Conservation (phyloP, 2,888 invertebrate genomes). For the Pegoplata infirma region DNA sequence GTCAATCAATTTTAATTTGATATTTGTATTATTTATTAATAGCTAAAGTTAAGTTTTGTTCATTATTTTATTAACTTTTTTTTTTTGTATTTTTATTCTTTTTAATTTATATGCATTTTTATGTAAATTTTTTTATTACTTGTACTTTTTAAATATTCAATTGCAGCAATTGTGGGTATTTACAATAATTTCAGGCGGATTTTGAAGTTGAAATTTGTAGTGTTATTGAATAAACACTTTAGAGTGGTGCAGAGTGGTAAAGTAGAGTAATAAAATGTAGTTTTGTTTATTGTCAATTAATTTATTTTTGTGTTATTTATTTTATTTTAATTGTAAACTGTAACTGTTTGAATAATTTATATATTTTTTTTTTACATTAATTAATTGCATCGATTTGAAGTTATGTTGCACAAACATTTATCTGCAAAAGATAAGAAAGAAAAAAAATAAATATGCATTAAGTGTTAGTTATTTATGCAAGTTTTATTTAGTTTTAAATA, state of each 20-base stretch:
- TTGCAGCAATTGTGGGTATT: too few relatives aligned
- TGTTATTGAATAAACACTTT: too few relatives aligned
- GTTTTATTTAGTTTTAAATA: conserved; percentile 31
- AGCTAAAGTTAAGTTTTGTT: conserved; percentile 37
- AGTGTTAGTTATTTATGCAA: conserved; percentile 40
- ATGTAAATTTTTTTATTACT: conserved; percentile 41
- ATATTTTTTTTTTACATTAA: conserved; percentile 25
- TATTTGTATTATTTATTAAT: conserved; percentile 61
- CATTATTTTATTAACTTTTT: conserved; percentile 20
- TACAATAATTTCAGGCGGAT: conserved; percentile 6
- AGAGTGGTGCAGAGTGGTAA: too few relatives aligned
- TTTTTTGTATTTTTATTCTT: conserved; percentile 7
- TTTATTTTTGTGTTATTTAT: conserved; percentile 28
- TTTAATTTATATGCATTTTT: conserved; percentile 33
- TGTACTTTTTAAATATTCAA: too few relatives aligned
- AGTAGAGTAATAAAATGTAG: neutral
- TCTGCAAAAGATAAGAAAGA: conserved; percentile 52
- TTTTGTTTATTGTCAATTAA: conserved; percentile 38
- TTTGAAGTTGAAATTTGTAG: conserved; percentile 21
- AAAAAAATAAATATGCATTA: conserved; percentile 37
- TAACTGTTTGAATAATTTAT: conserved; percentile 36
- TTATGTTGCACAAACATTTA: conserved; percentile 28
- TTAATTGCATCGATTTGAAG: conserved; percentile 33
- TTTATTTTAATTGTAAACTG: conserved; percentile 28
- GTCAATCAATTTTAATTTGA: conserved; percentile 61